Evolutionary conservation across 2,888 invertebrate genomes (phyloP).

Genomic region (Dryomyza anilis): DNA sequence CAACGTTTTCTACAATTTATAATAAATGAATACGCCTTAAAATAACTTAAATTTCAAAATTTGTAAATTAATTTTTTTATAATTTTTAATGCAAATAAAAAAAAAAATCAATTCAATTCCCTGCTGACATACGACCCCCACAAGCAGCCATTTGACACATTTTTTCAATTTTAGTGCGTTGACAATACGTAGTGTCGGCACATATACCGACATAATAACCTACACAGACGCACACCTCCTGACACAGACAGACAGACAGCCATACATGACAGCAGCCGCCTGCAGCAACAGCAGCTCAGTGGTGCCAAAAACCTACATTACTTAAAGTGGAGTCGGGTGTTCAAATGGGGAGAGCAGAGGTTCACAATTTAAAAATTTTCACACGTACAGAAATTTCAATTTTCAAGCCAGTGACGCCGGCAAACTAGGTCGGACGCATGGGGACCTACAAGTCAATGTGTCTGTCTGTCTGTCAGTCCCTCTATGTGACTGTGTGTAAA

Average conservation of each 20-base stretch:
- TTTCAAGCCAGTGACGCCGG: slow-evolving; percentile 18
- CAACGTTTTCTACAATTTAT: background rate
- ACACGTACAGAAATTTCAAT: slow-evolving; percentile 31
- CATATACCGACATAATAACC: slow-evolving; percentile 18
- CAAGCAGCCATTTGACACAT: slow-evolving; percentile 26
- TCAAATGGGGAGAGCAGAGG: too few relatives aligned
- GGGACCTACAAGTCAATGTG: background rate
- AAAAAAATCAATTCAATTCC: background rate
- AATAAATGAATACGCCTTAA: too few relatives aligned
- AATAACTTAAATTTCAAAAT: too few relatives aligned
- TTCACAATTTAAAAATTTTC: slow-evolving; percentile 26
- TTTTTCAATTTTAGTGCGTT: slow-evolving; percentile 24
- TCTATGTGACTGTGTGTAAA: too few relatives aligned
- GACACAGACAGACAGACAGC: slow-evolving; percentile 13
- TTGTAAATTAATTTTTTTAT: background rate
- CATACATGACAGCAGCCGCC: too few relatives aligned
- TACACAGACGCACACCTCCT: slow-evolving; percentile 16
- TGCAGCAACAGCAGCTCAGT: too few relatives aligned
- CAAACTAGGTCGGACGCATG: slow-evolving; percentile 28
- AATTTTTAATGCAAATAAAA: too few relatives aligned
- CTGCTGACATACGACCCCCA: background rate
- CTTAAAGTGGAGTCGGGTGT: too few relatives aligned
- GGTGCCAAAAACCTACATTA: too few relatives aligned
- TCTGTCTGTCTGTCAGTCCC: slow-evolving; percentile 7
- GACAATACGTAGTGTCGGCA: slow-evolving; percentile 15